Evolutionary conservation across 1,140 invertebrate species (phyloP).

Genomic region (Eriosoma lanigerum): DNA sequence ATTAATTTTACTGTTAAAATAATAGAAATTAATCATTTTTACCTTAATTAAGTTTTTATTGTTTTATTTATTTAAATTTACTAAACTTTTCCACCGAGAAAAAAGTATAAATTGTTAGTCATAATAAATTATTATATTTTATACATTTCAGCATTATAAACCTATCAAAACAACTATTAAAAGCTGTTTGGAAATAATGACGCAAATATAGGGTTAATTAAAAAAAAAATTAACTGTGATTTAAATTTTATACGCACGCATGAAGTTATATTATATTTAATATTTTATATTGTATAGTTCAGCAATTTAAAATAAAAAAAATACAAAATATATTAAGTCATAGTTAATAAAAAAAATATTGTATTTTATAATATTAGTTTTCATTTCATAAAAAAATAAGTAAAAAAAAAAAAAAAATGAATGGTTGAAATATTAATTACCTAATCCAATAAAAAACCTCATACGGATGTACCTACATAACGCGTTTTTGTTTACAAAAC

Average conservation of each 20-base stretch:
- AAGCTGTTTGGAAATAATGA: background rate
- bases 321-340: background rate
- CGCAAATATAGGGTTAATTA: constrained; percentile 25
- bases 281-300: background rate
- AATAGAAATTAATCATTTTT: too few species aligned
- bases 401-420: background rate
- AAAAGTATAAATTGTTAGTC: background rate
- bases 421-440: constrained; percentile 24
- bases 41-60: background rate
- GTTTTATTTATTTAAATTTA: background rate
- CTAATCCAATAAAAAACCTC: constrained; percentile 10
- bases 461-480: too few species aligned
- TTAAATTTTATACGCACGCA: constrained; percentile 27
- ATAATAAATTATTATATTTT: background rate
- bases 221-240: constrained; percentile 2
- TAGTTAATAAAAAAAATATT: background rate
- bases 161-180: constrained; percentile 27
- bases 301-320: background rate
- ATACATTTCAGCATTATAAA: background rate
- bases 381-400: too few species aligned
- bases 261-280: constrained; percentile 9
- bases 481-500: too few species aligned
- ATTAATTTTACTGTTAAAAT: too few species aligned
- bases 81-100: background rate
- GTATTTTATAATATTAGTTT: too few species aligned